Base-by-base conservation (phyloP, 2,113 vertebrate species). In the Emberiza fucata region DNA sequence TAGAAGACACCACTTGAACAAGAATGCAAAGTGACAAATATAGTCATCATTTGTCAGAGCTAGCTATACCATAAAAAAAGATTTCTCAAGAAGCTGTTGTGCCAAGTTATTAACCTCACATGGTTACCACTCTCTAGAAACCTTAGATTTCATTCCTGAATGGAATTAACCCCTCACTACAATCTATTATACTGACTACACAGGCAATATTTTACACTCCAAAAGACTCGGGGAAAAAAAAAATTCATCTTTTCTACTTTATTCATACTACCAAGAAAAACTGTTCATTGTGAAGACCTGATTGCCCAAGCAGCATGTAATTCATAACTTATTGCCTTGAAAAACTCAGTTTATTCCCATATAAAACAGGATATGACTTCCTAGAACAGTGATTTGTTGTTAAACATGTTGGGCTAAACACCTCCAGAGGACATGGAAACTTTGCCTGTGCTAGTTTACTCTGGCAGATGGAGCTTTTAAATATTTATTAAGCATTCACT, bases 11-110 rank as follows among this genome's bases (percentile, higher is more conserved):
- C 9, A 8, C 18, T 82, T 80, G 70, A 88, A 79, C 29, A 86
- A 45, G 64, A 90, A 95, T 70, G 63, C 6, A n/a, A 81, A 87
- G 51, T 88, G 90, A 88, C 78, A 95, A 91, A 95, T 89, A 82
- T 1, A 95, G 48, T 25, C 50, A 85, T 94, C 60, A 84, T 64
- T 81, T 91, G 70, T 91, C 75, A 95, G 42, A 61, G 45, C 12
- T 39, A 51, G 17, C 14, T 79, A 9, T 53, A 64, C 39, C 35
- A 60, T 53, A 88, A 23, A 42, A 90, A 88, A 37, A 73, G 44
- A 60, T 69, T 94, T 87, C 61, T 80, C 81, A 79, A 65, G 25
- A 88, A 69, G 19, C 18, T 65, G 10, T 61, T 66, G 19, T 59
- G 39, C 12, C 37, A 50, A 1, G 1, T 54, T 75, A 64, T 84